Conservation (phyloP, 1,140 invertebrate species). For the Leptopilina clavipes region DNA sequence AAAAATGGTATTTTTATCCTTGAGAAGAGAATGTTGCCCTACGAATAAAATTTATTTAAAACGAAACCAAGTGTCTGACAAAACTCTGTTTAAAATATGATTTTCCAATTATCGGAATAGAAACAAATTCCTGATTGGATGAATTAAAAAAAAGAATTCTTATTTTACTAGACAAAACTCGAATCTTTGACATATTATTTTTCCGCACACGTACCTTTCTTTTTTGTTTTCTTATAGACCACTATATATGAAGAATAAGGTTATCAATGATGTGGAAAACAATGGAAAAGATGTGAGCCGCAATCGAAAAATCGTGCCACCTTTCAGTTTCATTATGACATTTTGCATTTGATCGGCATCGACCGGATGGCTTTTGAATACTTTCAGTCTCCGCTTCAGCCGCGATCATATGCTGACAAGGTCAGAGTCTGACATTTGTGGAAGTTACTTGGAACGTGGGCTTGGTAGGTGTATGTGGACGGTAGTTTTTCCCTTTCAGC, state of each 20-base stretch:
- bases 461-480: slow-evolving; percentile 8
- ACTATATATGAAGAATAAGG: neutral
- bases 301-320: slow-evolving; percentile 14
- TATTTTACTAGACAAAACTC: too few species aligned
- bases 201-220: slow-evolving; percentile 20
- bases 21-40: too few species aligned
- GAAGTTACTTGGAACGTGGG: slow-evolving; percentile 19
- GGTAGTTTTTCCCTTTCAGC: slow-evolving; percentile 31
- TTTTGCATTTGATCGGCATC: slow-evolving; percentile 32
- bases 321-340: slow-evolving; percentile 30
- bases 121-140: too few species aligned
- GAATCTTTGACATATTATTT: slow-evolving; percentile 17
- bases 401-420: slow-evolving; percentile 29
- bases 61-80: too few species aligned
- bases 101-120: too few species aligned
- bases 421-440: slow-evolving; percentile 32
- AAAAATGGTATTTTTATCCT: too few species aligned
- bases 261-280: slow-evolving; percentile 32
- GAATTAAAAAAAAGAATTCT: too few species aligned
- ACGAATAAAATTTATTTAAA: too few species aligned
- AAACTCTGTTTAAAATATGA: too few species aligned
- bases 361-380: slow-evolving; percentile 21
- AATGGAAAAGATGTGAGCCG: slow-evolving; percentile 10
- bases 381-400: slow-evolving; percentile 8
- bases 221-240: neutral